Evolutionary conservation across 2,113 vertebrate genomes (phyloP), one percentile per base, ranked within the genome.

Genomic region (Grallaria varia): DNA sequence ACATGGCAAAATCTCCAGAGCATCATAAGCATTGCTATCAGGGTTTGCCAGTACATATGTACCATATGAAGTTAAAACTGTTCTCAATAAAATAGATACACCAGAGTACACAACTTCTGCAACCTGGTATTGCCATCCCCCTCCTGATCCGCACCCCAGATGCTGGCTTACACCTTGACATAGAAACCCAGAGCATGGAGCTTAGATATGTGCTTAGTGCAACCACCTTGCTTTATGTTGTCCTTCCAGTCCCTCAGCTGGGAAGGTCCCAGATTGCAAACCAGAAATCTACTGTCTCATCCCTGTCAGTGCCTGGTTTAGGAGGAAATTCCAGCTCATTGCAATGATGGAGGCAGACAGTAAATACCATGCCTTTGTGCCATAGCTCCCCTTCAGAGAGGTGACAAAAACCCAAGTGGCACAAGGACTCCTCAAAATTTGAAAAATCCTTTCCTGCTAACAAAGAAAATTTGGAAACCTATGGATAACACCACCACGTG

Each of bases 21-120:
- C 53, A 84, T 47, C 13, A 2, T 40, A 92, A 89, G 52, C 52
- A 66, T 50, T 89, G 62, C 73, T 97, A 92, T 87, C 83, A 84
- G 56, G 2, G 7, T 68, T 94, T 94, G 72, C 39, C 56, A 60
- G 79, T 92, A 93, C 82, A 45, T 60, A 82, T 15, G 58, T 56
- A 94, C n/a, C 31, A 24, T 4, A 80, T 20, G 68, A 93, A 87
- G 96, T 80, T 47, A 87, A 93, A 96, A 76, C 81, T 47, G 18
- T 35, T 89, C 67, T 91, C 50, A 60, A 30, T 53, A 94, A 85
- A 91, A 77, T 16, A 66, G 71, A 71, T 58, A 85, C 0, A 12
- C 39, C 71, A 80, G 37, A 85, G 37, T 8, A 45, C 8, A 60
- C 40, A 63, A 63, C 18, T 86, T 23, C 27, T 88, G 75, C 0